Base-by-base conservation (phyloP, 2,113 vertebrate genomes). In the Otis tarda region DNA sequence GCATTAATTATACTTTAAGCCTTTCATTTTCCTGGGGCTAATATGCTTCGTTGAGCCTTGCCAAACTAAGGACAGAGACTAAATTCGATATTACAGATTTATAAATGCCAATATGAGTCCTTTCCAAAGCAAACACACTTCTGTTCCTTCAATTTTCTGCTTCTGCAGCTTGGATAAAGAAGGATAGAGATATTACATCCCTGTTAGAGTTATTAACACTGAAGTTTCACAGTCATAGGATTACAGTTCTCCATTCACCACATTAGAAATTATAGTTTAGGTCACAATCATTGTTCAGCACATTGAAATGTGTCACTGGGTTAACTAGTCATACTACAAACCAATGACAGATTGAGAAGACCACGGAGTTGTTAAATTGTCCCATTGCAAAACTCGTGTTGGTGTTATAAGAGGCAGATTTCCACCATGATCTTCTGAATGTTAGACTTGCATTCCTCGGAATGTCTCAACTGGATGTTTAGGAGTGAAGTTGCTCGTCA, bases 71-170 rank as follows among this genome's bases (percentile, higher is more conserved):
- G 92, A 96, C 90, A 90, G 90, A 92, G 55, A 90, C 52, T 93
- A 96, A 95, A 93, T 93, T 45, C 96, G 93, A 95, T 91, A 91
- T 92, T 93, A 64, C 71, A 82, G 94, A 77, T 90, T 88, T 96
- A 90, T 89, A 93, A 63, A 94, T 96, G 65, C 75, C 73, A 79
- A 87, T 94, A 77, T 76, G 76, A 94, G 33, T 47, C 33, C 25
- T 65, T 96, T 96, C 90, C 65, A 93, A 92, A 95, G 87, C 68
- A 96, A 96, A 73, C 45, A 56, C 13, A 75, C 45, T 94, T 88
- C 81, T 94, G 41, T 77, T 90, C 88, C 53, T 93, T 79, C 86
- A 84, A 73, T 93, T 96, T 94, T 87, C 60, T 90, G 83, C 69
- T 94, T 71, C 68, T 94, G 30, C 28, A 89, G 31, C 80, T 75